These are phyloP conservation scores for Prolemur simus DNA, from an alignment of 2,113 vertebrate species.

Conservation along the genomic window DNA sequence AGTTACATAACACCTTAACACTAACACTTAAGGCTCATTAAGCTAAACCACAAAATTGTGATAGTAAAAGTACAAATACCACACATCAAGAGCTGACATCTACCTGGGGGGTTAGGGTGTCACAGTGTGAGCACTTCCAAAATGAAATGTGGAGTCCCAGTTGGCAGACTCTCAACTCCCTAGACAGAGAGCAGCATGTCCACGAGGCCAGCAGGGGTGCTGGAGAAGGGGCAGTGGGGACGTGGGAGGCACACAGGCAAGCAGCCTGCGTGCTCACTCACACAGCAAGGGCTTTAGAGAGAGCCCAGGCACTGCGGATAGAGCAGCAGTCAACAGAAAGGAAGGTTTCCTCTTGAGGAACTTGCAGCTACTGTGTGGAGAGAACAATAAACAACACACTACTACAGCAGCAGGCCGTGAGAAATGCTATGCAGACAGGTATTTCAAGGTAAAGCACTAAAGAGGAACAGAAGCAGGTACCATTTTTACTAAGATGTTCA, in stretches of 20 bases:
- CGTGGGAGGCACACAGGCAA: not conserved
- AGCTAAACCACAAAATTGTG: not conserved
- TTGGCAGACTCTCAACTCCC: not conserved
- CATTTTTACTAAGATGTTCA: not conserved
- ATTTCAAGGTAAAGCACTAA: not conserved
- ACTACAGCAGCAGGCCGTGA: not conserved
- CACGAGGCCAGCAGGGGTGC: not conserved
- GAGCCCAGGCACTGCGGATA: not conserved
- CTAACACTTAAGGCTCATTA: not conserved
- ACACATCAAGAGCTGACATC: not conserved
- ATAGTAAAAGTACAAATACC: not conserved
- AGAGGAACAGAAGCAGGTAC: not conserved
- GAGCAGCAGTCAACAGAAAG: not conserved
- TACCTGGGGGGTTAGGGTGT: rapidly evolving
- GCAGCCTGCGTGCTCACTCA: not conserved
- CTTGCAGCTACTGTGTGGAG: not conserved
- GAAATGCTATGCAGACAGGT: not conserved
- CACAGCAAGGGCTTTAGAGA: rapidly evolving
- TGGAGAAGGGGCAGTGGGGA: rapidly evolving
- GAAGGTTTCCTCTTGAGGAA: not conserved
- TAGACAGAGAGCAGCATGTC: not conserved
- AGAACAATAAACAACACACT: not conserved
- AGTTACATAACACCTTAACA: not conserved
- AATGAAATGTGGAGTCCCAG: not conserved
- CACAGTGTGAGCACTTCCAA: not conserved